Evolutionary conservation across 2,797 vertebrate genomes (phyloP), one percentile per base, ranked within the genome.

Genomic region (Lacerta agilis): DNA sequence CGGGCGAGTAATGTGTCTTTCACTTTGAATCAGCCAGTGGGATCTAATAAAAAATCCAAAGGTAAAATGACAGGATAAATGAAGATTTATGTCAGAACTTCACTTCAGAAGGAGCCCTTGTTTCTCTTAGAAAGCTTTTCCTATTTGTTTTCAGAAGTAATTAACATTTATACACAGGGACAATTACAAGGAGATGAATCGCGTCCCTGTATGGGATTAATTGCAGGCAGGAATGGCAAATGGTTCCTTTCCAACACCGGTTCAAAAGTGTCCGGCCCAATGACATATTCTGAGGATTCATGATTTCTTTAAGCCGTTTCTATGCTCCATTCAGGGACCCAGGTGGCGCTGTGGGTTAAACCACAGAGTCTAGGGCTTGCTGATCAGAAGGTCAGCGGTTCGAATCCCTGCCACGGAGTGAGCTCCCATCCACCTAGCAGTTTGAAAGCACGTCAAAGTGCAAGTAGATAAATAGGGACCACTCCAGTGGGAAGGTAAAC

Each of bases 21-120:
- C 82, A 29, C 38, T 88, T 85, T 72, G 82, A 79, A 84, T 82
- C 84, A 67, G 58, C 78, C 76, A 83, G 55, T 64, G 41, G 85
- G 67, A 81, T 85, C 83, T 85, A 45, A 89, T 81, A 75, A 89
- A 75, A 86, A 49, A 81, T 20, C 72, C 71, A 76, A 64, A 73
- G 58, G 79, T 66, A 81, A 82, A 73, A 49, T 82, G 80, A 82
- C 79, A 64, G 71, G 61, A 78, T 17, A 79, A 73, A 83, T 79
- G 67, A 85, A 85, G 82, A 85, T 79, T 72, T 79, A 84, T 80
- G 76, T 36, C 67, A 79, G 76, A 45, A 55, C 77, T 36, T 73
- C 41, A 23, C 23, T 79, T 43, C 67, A 33, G 66, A 88, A 84
- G 20, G 67, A 61, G 49, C 33, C 49, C 79, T 49, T 33, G 86